Conservation (phyloP, 2,888 invertebrate genomes). For the Syrista parreyssii region DNA sequence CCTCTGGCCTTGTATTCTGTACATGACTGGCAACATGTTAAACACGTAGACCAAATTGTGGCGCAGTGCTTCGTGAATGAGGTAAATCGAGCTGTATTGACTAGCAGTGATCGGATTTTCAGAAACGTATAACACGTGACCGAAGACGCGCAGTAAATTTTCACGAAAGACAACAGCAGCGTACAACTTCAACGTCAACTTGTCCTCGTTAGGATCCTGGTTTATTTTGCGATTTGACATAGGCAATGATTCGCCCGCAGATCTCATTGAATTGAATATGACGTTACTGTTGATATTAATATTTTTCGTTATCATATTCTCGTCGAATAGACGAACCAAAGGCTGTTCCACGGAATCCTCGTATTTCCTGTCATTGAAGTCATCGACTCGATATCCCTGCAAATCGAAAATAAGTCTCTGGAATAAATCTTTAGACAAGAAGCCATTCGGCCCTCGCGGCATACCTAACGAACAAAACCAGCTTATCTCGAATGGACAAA, state of each 20-base stretch:
- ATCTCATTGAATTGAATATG: neutral
- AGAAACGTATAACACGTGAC: constrained; percentile 31
- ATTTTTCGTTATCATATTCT: neutral
- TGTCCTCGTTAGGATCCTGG: too few species aligned
- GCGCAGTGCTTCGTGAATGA: constrained; percentile 30
- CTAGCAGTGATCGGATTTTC: constrained; percentile 24
- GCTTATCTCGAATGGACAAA: neutral
- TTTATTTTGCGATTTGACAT: neutral
- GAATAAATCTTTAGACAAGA: neutral
- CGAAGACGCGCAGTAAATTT: constrained; percentile 35
- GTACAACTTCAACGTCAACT: constrained; percentile 14
- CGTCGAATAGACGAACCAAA: neutral
- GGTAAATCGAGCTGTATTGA: constrained; percentile 33
- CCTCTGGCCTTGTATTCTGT: neutral
- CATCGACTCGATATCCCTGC: neutral
- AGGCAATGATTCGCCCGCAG: neutral
- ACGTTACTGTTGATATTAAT: constrained; percentile 9
- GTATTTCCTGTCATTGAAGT: neutral
- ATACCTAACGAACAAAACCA: neutral
- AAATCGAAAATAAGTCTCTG: neutral
- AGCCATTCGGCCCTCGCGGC: neutral
- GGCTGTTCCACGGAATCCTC: neutral
- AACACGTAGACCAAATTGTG: constrained; percentile 30
- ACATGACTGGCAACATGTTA: constrained; percentile 24
- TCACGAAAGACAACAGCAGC: constrained; percentile 27